Percentiles rank a stretch among this genome's conserved stretches.
phyloP scores from a whole-genome alignment of 2,113 vertebrate genomes.

The Danio rerio region DNA sequence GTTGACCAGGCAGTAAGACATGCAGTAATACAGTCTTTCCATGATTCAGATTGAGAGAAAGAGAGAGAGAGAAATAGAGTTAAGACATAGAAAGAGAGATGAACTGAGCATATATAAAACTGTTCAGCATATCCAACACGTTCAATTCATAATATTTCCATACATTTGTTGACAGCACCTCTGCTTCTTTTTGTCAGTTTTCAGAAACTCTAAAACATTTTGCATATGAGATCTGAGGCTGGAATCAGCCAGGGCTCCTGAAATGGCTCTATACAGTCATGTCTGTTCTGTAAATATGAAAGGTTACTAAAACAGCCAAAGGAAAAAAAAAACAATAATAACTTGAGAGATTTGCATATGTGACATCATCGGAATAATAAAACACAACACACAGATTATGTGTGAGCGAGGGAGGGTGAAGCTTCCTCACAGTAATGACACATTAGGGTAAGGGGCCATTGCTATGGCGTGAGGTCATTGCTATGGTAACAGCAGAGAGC shows the following conservation, averaged over 20 bases:
- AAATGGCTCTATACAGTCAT: conserved; percentile 21
- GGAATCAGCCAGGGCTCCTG: conserved; percentile 12
- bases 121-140: conserved; percentile 28
- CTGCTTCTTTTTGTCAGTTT: neutral
- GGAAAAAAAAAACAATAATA: neutral
- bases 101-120: conserved; percentile 58
- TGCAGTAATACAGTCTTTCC: conserved; percentile 77
- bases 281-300: neutral
- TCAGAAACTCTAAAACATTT: conserved; percentile 3
- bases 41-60: conserved; percentile 69
- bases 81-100: conserved; percentile 67
- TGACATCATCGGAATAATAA: conserved; percentile 40
- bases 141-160: conserved; percentile 22
- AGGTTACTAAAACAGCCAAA: conserved; percentile 14
- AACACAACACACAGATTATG: conserved; percentile 31
- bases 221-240: conserved; percentile 46
- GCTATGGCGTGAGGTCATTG: conserved; percentile 60
- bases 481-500: conserved; percentile 91
- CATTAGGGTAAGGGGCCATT: conserved; percentile 56
- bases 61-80: conserved; percentile 56
- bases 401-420: conserved; percentile 60
- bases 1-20: conserved; percentile 76
- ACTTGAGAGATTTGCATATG: neutral
- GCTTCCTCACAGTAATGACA: conserved; percentile 82
- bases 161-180: conserved; percentile 1